Base-by-base conservation (phyloP, 2,888 invertebrate species). In the Dyspetes luteomarginatus region DNA sequence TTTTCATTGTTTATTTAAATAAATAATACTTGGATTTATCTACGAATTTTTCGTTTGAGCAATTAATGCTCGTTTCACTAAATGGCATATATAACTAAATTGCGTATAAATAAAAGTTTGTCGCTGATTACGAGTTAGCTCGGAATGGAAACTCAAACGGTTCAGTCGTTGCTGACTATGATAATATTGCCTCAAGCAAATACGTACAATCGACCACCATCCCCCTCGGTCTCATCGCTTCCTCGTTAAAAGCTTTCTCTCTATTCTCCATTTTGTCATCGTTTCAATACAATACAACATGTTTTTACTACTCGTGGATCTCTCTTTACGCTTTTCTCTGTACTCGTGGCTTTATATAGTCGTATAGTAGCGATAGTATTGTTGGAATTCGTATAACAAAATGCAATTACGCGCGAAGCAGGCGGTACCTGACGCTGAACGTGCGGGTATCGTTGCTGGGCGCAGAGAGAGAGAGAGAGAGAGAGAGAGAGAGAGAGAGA, bases 211-310 rank as follows among this genome's bases (percentile, higher is more conserved):
- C n/a, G n/a, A n/a, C n/a, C 36, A 48, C 19, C 17, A 48, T 17
- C 15, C 15, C 5, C n/a, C 7, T 48, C 48, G 48, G 15, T 15
- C 48, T 7, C 19, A 12, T 48, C 19, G 15, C 17, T n/a, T 15
- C 17, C 7, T 48, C 48, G 3, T 50, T n/a, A 12, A 41, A 69
- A 30, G 36, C 26, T 65, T 72, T 62, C 41, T 26, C 24, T 56
- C 22, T 69, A 82, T 82, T 78, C 55, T 76, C 56, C 74, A 62
- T 71, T 76, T 56, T 28, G 72, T 68, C 73, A 82, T 85, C 83
- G 77, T 84, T 79, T 55, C 41, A 62, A 17, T 79, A 82, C 80
- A 86, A 86, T 86, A 64, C 79, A 72, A 56, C 71, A 67, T 81
- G 82, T 86, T 84, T 84, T 75, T 81, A 73, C 55, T 62, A 72